These are phyloP conservation scores for Apodemus agrarius DNA, from an alignment of 2,797 vertebrate species.

Conservation along the genomic window DNA sequence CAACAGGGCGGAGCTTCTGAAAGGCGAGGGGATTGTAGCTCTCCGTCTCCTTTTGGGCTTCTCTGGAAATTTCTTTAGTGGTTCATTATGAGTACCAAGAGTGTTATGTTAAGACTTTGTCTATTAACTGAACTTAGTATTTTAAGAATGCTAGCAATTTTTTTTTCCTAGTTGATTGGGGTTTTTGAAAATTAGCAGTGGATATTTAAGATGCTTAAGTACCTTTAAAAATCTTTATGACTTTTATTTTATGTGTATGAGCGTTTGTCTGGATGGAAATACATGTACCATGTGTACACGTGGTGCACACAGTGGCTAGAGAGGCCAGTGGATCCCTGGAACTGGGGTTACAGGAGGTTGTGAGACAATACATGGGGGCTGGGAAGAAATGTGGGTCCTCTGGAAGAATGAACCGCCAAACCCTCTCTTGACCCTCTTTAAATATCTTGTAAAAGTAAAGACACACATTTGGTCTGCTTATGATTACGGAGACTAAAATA, in stretches of 20 bases:
- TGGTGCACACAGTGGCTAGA: neutral
- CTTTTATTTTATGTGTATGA: neutral
- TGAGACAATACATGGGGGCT: neutral
- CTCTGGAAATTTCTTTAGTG: neutral
- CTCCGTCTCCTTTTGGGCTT: neutral
- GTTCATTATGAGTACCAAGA: neutral
- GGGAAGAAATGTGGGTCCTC: neutral
- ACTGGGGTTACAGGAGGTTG: neutral
- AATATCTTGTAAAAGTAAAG: neutral
- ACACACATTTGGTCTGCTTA: neutral
- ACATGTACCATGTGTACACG: neutral
- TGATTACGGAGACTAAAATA: constrained; percentile 6
- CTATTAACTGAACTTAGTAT: constrained; percentile 8
- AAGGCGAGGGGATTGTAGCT: neutral
- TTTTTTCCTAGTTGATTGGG: constrained; percentile 7
- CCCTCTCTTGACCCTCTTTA: neutral
- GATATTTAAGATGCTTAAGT: constrained; percentile 15
- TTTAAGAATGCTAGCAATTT: constrained; percentile 1
- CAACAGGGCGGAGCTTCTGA: neutral
- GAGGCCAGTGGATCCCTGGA: neutral
- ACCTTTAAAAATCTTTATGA: neutral
- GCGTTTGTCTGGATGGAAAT: neutral
- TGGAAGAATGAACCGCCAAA: neutral
- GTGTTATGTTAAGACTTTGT: neutral
- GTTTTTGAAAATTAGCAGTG: neutral